These are phyloP conservation scores for Pogonognathellus flavescens DNA, from an alignment of 1,140 invertebrate species.

Conservation along the genomic window DNA sequence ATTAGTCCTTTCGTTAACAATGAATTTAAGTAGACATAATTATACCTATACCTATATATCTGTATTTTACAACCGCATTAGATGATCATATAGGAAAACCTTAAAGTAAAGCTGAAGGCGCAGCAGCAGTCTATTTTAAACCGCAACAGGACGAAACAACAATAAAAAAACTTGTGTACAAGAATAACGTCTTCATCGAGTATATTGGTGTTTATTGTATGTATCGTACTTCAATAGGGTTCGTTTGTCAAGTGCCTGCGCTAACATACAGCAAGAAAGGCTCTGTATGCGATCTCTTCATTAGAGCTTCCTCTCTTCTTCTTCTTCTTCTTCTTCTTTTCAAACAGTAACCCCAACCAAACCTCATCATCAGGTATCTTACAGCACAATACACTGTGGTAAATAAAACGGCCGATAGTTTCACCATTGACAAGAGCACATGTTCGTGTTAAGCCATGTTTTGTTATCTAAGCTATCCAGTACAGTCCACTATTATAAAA, in stretches of 20 bases:
- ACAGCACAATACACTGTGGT: background rate
- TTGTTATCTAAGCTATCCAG: conserved; percentile 19
- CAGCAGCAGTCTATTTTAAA: background rate
- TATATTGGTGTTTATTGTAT: background rate
- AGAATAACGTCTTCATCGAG: conserved; percentile 60
- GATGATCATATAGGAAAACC: background rate
- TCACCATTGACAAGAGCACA: conserved; percentile 11
- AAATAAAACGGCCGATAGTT: background rate
- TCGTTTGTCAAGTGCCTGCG: background rate
- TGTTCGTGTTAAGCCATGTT: conserved; percentile 19
- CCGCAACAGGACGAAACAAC: conserved; percentile 23
- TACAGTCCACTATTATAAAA: background rate
- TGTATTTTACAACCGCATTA: background rate
- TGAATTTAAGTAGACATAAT: background rate
- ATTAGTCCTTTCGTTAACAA: too few relatives aligned
- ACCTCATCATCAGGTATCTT: background rate
- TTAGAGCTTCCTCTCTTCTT: conserved; percentile 55
- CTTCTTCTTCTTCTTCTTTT: background rate
- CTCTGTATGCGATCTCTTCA: conserved; percentile 61
- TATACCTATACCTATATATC: background rate
- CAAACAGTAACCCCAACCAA: conserved; percentile 2
- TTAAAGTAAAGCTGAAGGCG: background rate
- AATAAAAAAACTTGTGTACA: conserved; percentile 43
- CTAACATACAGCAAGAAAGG: background rate
- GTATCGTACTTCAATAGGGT: background rate